Percentiles rank a stretch among this genome's conserved stretches.
phyloP scores from a whole-genome alignment of 1,140 invertebrate species.

The Zaprionus inermis region DNA sequence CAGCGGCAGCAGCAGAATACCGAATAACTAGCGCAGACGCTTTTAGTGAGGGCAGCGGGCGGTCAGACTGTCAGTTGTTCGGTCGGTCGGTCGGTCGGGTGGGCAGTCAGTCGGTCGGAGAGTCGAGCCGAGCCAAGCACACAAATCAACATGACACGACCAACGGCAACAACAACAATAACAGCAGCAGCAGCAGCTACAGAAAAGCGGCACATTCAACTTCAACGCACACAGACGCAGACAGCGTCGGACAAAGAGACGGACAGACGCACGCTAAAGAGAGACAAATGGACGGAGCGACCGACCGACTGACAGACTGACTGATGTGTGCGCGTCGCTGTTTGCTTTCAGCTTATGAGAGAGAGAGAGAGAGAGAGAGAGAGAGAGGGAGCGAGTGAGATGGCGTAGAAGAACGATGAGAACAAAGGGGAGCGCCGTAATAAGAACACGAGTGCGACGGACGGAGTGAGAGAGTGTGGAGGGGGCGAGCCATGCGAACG shows the following conservation, averaged over 20 bases:
- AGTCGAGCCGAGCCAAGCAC: conserved; percentile 53
- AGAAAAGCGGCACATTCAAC: conserved; percentile 75
- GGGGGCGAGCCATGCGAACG: conserved; percentile 43
- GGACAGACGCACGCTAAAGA: conserved; percentile 45
- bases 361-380: neutral
- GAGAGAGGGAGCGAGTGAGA: conserved; percentile 4
- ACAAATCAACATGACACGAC: conserved; percentile 82
- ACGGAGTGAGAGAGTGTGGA: conserved; percentile 5
- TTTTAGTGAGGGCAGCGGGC: conserved; percentile 56
- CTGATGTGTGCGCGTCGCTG: conserved; percentile 38
- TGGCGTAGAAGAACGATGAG: conserved; percentile 20
- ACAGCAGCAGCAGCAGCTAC: conserved; percentile 30
- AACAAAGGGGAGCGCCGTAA: conserved; percentile 27
- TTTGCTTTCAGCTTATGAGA: conserved; percentile 8
- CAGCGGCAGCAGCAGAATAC: conserved; percentile 49
- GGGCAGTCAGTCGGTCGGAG: conserved; percentile 9
- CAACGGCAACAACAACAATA: conserved; percentile 73
- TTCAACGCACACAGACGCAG: conserved; percentile 56
- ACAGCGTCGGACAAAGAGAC: conserved; percentile 33
- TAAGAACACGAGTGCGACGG: conserved; percentile 22
- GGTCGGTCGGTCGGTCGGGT: conserved; percentile 16
- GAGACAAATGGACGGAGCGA: conserved; percentile 23
- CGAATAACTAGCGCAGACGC: conserved; percentile 76
- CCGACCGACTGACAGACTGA: conserved; percentile 43
- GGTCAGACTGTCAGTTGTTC: conserved; percentile 24